A percentile compares a stretch with the other conserved stretches of the same genome.
Conservation (phyloP, 2,797 vertebrate genomes). For the Myotis daubentonii region DNA sequence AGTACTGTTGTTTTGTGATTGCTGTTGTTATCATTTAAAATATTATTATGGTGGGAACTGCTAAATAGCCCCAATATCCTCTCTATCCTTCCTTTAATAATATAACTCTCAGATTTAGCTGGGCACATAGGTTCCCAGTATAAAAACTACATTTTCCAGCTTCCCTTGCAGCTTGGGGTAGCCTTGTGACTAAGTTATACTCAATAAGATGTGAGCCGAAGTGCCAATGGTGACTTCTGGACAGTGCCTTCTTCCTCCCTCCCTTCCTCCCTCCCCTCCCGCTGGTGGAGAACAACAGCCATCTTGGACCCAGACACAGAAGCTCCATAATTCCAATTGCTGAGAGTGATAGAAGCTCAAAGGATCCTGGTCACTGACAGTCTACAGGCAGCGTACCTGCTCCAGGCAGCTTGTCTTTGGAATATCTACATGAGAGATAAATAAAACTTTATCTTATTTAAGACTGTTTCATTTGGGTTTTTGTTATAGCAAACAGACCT, state of each 20-base stretch:
- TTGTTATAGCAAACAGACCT: neutral
- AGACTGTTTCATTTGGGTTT: neutral
- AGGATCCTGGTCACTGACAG: neutral
- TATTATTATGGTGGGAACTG: neutral
- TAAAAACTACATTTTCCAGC: neutral
- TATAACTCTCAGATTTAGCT: neutral
- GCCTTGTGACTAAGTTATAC: neutral
- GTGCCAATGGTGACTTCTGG: neutral
- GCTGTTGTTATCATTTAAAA: neutral
- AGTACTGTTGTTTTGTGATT: neutral
- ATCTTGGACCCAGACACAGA: neutral
- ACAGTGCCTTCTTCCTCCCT: neutral
- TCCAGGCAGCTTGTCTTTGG: neutral
- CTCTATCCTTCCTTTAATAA: neutral
- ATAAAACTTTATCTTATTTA: neutral
- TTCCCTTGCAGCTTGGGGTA: neutral
- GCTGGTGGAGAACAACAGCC: neutral
- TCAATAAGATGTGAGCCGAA: neutral
- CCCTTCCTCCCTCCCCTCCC: neutral
- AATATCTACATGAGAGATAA: neutral
- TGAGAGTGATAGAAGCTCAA: neutral
- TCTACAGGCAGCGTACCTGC: neutral
- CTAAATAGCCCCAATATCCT: neutral
- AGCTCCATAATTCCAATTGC: neutral
- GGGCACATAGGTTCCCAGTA: neutral